A percentile compares a stretch with the other conserved stretches of the same genome.
phyloP scores from a whole-genome alignment of 1,140 invertebrate genomes.

The Drosophila sechellia region DNA sequence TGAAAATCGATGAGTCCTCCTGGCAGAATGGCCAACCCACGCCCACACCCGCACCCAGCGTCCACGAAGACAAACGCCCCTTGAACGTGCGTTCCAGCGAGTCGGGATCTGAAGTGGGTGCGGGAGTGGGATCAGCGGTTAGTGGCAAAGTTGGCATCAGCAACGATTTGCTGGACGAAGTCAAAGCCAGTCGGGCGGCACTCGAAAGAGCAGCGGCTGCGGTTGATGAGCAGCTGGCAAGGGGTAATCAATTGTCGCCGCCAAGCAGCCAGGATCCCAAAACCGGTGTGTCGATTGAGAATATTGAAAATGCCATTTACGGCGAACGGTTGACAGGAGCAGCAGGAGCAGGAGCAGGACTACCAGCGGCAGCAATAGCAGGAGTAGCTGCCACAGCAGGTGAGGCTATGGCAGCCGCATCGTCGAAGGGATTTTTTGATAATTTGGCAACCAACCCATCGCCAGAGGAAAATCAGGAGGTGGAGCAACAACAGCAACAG shows the following conservation, averaged over 20 bases:
- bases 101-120: background rate
- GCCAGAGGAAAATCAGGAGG: constrained; percentile 9
- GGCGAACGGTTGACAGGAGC: constrained; percentile 72
- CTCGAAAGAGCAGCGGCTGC: constrained; percentile 73
- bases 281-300: constrained; percentile 79
- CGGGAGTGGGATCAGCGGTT: background rate
- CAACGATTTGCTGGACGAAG: constrained; percentile 77
- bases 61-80: constrained; percentile 57
- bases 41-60: no score
- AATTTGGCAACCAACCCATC: constrained; percentile 59
- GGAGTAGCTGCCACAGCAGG: constrained; percentile 4
- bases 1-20: constrained; percentile 79
- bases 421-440: constrained; percentile 63
- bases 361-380: constrained; percentile 19
- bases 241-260: constrained; percentile 77
- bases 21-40: constrained; percentile 40
- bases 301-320: constrained; percentile 84
- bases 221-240: constrained; percentile 76
- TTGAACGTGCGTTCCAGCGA: constrained; percentile 50
- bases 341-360: constrained; percentile 23
- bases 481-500: constrained; percentile 10
- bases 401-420: background rate
- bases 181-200: constrained; percentile 70
- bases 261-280: constrained; percentile 38
- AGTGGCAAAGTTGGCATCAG: constrained; percentile 52